Evolutionary conservation across 2,113 vertebrate genomes (phyloP).

Genomic region (Lasiurus cinereus): DNA sequence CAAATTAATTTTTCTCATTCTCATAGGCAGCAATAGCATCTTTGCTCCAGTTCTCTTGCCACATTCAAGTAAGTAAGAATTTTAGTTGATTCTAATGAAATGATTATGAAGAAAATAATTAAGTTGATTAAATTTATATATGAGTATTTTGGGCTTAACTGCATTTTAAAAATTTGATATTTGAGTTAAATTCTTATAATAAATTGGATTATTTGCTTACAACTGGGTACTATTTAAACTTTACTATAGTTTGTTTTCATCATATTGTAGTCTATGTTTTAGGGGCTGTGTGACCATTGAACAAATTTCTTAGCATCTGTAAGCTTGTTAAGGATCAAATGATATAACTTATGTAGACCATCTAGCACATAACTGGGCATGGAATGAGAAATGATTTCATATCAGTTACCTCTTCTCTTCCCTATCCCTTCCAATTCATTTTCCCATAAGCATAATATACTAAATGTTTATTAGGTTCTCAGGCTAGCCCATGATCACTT

Average conservation of each 20-base stretch:
- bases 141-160: constrained; percentile 37
- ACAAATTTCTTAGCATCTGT: not conserved
- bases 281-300: not conserved
- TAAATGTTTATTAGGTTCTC: constrained; percentile 39
- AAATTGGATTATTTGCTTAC: not conserved
- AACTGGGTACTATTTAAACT: constrained; percentile 21
- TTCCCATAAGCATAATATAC: not conserved
- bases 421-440: not conserved
- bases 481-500: not conserved
- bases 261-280: constrained; percentile 32
- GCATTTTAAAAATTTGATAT: constrained; percentile 17
- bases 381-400: constrained; percentile 38
- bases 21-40: constrained; percentile 92
- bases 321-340: constrained; percentile 6
- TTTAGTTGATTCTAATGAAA: constrained; percentile 2
- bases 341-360: not conserved
- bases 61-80: constrained; percentile 93
- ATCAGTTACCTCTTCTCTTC: not conserved
- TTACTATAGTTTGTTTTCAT: constrained; percentile 49
- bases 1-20: constrained; percentile 68
- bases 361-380: not conserved
- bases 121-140: not conserved
- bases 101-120: not conserved
- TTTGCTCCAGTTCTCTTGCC: constrained; percentile 92
- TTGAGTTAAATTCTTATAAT: constrained; percentile 23